These are phyloP conservation scores for Rhabdornis inornatus DNA, from an alignment of 2,113 vertebrate genomes.

Conservation along the genomic window DNA sequence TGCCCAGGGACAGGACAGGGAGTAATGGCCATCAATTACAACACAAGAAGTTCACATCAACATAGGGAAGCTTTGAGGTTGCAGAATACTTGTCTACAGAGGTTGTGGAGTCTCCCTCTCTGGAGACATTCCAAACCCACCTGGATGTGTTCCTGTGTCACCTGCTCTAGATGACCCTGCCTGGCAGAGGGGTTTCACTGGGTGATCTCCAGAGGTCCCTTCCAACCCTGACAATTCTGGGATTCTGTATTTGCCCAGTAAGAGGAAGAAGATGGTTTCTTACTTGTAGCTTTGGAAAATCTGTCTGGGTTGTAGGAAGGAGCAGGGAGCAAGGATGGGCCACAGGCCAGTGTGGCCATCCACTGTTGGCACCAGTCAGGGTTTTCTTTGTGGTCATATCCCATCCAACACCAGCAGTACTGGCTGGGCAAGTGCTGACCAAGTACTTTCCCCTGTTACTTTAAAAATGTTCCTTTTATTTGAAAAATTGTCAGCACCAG, in stretches of 20 bases:
- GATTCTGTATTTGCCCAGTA: not conserved
- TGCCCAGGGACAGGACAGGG: not conserved
- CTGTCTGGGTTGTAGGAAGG: not conserved
- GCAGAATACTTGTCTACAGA: not conserved
- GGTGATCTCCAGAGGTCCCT: not conserved
- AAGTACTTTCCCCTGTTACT: not conserved
- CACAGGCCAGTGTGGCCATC: accelerated
- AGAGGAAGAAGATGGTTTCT: not conserved
- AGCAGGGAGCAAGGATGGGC: not conserved
- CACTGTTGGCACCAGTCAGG: not conserved
- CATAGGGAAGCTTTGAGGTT: not conserved
- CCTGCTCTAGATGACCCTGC: not conserved
- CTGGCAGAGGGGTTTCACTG: not conserved
- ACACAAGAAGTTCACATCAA: not conserved
- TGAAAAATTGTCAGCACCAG: not conserved
- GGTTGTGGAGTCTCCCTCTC: not conserved
- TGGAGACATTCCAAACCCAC: not conserved
- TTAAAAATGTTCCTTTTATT: not conserved
- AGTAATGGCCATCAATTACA: not conserved
- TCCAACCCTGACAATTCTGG: not conserved
- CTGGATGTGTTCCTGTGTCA: not conserved
- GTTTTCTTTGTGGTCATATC: accelerated
- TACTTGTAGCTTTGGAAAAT: not conserved
- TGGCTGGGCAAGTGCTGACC: not conserved
- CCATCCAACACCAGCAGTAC: not conserved